Conservation (phyloP, 2,113 vertebrate genomes). For the Serilophus lunatus region DNA sequence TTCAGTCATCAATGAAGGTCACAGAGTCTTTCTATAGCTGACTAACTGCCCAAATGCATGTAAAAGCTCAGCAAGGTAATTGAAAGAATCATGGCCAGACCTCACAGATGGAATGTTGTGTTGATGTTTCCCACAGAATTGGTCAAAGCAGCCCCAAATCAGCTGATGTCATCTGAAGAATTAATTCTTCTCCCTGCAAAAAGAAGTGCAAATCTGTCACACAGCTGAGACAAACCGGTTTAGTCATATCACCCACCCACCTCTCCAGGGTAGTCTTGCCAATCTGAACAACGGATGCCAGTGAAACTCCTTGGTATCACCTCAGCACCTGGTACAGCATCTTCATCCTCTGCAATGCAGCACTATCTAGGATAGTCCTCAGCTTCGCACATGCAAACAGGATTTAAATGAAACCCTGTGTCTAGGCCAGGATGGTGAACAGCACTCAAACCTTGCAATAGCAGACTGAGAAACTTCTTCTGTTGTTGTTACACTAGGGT, state of each 20-base stretch:
- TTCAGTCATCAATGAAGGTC: not conserved
- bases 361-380: not conserved
- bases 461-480: not conserved
- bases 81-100: not conserved
- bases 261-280: not conserved
- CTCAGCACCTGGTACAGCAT: not conserved
- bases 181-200: not conserved
- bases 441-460: not conserved
- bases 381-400: rapidly evolving
- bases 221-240: not conserved
- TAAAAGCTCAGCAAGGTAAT: not conserved
- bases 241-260: not conserved
- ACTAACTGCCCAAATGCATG: not conserved
- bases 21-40: not conserved
- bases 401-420: not conserved
- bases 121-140: constrained; percentile 27
- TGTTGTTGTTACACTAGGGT: not conserved
- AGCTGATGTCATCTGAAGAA: constrained; percentile 6
- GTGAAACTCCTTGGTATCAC: not conserved
- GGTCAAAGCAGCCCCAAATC: not conserved
- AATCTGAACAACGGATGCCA: not conserved
- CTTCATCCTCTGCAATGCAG: not conserved
- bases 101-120: not conserved
- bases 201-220: not conserved
- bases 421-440: not conserved